Percentiles rank a stretch among this genome's conserved stretches.
These are phyloP conservation scores for Eurypyga helias DNA, from an alignment of 2,113 vertebrate genomes.

Conservation along the genomic window DNA sequence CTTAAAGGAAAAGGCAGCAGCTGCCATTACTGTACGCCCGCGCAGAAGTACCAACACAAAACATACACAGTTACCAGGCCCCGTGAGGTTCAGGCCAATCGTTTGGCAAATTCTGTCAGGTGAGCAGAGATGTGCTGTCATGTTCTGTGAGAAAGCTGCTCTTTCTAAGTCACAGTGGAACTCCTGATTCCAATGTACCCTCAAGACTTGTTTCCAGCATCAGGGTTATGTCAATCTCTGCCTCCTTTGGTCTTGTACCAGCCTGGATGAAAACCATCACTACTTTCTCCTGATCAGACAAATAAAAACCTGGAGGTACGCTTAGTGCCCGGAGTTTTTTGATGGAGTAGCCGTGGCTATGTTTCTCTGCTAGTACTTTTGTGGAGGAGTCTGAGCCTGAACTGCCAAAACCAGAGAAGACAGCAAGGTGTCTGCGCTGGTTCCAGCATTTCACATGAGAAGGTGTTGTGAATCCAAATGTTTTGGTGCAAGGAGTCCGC, in stretches of 20 bases:
- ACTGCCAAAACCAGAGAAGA: neutral
- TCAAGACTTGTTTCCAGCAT: neutral
- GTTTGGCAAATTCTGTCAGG: neutral
- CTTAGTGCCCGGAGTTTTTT: neutral
- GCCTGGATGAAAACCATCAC: neutral
- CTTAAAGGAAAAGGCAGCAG: neutral
- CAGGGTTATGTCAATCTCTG: neutral
- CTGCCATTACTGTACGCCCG: neutral
- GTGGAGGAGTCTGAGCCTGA: neutral
- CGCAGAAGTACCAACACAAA: neutral
- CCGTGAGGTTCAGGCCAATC: neutral
- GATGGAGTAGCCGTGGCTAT: neutral
- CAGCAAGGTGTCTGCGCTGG: neutral
- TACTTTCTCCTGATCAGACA: neutral
- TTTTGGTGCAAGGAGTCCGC: neutral
- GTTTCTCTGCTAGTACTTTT: neutral
- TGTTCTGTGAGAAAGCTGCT: neutral
- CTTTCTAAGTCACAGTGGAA: neutral
- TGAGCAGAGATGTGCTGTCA: neutral
- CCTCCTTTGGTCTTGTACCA: neutral
- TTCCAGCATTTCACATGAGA: neutral
- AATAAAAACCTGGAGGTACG: neutral
- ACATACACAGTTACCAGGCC: rapidly evolving
- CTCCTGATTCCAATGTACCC: rapidly evolving
- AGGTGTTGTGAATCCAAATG: neutral